Percentiles rank a stretch among this genome's conserved stretches.
These are phyloP conservation scores for Serrognathus titanus DNA, from an alignment of 2,888 invertebrate genomes.

Conservation along the genomic window DNA sequence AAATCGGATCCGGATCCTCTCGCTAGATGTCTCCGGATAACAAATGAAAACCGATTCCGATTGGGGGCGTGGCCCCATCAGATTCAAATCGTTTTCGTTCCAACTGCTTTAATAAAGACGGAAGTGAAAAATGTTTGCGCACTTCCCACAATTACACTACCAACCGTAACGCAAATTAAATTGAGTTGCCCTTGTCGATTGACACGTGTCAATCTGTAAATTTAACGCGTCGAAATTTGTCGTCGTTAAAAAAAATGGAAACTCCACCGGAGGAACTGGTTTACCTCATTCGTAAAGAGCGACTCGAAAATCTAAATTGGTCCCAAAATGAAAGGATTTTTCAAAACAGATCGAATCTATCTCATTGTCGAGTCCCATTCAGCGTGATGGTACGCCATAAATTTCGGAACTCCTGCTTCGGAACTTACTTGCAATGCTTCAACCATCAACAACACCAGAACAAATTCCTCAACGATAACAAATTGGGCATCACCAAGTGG, in stretches of 20 bases:
- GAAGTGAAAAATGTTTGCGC: constrained; percentile 1
- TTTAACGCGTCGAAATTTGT: not conserved
- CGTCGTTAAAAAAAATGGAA: not conserved
- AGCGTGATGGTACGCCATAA: constrained; percentile 24
- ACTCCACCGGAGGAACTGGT: not conserved
- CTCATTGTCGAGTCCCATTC: constrained; percentile 22
- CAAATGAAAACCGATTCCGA: constrained; percentile 42
- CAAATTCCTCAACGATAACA: constrained; percentile 31
- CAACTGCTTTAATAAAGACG: not conserved
- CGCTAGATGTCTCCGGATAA: constrained; percentile 42
- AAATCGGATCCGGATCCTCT: constrained; percentile 32
- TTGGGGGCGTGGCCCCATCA: constrained; percentile 39
- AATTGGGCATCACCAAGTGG: constrained; percentile 33
- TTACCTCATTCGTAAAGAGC: not conserved
- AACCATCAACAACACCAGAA: constrained; percentile 35
- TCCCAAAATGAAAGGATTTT: not conserved
- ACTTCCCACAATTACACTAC: not conserved
- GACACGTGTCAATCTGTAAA: not conserved
- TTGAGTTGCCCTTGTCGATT: not conserved
- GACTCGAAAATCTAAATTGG: not conserved
- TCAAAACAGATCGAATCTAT: not conserved
- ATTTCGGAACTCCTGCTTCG: constrained; percentile 34
- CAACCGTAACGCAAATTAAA: not conserved
- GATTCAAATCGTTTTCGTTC: constrained; percentile 40
- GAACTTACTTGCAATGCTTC: constrained; percentile 35